These are phyloP conservation scores for Zootoca vivipara DNA, from an alignment of 2,113 vertebrate genomes.

Conservation along the genomic window DNA sequence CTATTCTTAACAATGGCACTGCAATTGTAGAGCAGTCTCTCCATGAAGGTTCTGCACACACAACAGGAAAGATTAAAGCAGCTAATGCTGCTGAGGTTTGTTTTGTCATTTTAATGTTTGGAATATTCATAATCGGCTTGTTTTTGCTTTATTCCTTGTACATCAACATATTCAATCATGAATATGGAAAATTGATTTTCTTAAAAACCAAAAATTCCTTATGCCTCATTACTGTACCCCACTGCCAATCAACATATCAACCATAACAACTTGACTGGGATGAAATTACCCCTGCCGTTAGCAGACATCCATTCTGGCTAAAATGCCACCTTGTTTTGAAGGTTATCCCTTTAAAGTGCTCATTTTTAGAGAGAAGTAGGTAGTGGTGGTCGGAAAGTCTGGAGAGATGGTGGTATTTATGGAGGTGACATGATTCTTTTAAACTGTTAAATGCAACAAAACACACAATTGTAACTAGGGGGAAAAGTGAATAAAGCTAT, in stretches of 20 bases:
- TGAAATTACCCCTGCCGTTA: not conserved
- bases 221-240: not conserved
- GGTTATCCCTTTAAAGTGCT: not conserved
- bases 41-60: too few species aligned
- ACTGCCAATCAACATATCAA: not conserved
- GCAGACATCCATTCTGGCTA: not conserved
- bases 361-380: not conserved
- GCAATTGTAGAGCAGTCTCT: too few species aligned
- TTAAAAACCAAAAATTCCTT: not conserved
- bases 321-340: not conserved
- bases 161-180: not conserved
- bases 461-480: not conserved
- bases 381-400: not conserved
- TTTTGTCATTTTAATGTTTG: not conserved
- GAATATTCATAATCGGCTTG: not conserved
- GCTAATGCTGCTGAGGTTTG: not conserved
- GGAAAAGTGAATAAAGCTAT: not conserved
- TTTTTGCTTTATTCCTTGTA: not conserved
- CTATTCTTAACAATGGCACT: not conserved
- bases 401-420: not conserved
- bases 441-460: not conserved
- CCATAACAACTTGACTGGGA: not conserved
- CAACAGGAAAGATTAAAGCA: too few species aligned
- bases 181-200: not conserved
- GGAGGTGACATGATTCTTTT: not conserved